Evolutionary conservation across 2,888 invertebrate genomes (phyloP), one percentile per base, ranked within the genome.

Genomic region (Candidula unifasciata): DNA sequence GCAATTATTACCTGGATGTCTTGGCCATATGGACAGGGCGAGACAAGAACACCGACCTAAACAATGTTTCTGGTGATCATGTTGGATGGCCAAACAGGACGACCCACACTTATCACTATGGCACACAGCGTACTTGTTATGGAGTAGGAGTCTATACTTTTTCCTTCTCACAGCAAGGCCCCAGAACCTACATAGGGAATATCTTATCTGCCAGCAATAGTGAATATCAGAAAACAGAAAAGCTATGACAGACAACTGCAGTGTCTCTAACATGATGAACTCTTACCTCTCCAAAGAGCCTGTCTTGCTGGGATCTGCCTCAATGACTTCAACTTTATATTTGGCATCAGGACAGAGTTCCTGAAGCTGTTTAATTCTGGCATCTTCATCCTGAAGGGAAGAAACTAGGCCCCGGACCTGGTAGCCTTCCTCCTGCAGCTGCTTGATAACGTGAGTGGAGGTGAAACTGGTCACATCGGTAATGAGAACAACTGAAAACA

Each of bases 391-490:
- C 30, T 79, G 79, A 60, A 94, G 89, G 82, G 90, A 92, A 27
- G 94, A 89, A 10, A 95, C 94, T 2, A 95, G 94, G 35, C 94
- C 95, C 52, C 95, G 89, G 3, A 95, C 95, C 79, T 90, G 88
- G 90, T 94, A 94, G 2, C 94, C 95, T 68, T 93, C 93, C 81
- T 94, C 93, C 86, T 94, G 93, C 52, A 95, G 91, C 87, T 93
- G 93, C 86, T 94, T 92, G 37, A 95, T 93, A 80, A 95, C 93
- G 88, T 95, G 94, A n/a, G 94, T 91, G 30, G 94, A 95, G 80
- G 95, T 92, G 90, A 93, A 95, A 77, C 95, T 95, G 33, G 94
- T 93, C 3, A 94, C 95, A 52, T 95, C 95, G 33, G 95, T 95
- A 68, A 95, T 95, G 82, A 95, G 91, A 81, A 95, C 94, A 88